A percentile compares a stretch with the other conserved stretches of the same genome.
Conservation (phyloP, 2,113 vertebrate genomes). For the Salvelinus fontinalis region DNA sequence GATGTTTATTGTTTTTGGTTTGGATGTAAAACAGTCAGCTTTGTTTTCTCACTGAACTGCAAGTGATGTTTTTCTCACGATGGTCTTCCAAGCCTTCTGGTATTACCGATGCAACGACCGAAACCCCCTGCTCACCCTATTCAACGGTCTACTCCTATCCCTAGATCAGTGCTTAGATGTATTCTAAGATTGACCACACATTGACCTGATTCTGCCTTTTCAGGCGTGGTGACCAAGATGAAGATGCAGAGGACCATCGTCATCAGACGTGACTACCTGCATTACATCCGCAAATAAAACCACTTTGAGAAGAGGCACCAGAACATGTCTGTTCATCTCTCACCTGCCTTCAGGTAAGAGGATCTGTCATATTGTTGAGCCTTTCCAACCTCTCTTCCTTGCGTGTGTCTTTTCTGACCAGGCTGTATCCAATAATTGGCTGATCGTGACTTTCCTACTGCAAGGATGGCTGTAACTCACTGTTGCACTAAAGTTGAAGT, state of each 20-base stretch:
- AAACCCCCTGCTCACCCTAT: too few species aligned
- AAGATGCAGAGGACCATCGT: slow-evolving; percentile 99
- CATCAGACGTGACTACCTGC: slow-evolving; percentile 94
- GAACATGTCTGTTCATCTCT: slow-evolving; percentile 96
- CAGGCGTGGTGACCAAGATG: slow-evolving; percentile 98
- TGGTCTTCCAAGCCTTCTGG: slow-evolving; percentile 84
- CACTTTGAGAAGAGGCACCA: slow-evolving; percentile 98
- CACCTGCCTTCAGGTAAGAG: slow-evolving; percentile 89
- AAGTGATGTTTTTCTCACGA: slow-evolving; percentile 87
- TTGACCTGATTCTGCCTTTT: neutral
- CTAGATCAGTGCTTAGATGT: neutral
- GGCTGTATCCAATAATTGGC: too few species aligned
- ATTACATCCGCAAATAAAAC: slow-evolving; percentile 99
- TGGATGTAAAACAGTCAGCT: neutral
- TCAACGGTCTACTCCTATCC: neutral
- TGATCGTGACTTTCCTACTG: too few species aligned
- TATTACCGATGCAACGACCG: slow-evolving; percentile 75
- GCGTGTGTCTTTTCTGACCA: too few species aligned
- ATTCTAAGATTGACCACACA: neutral
- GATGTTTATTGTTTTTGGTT: neutral
- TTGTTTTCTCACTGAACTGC: slow-evolving; percentile 41
- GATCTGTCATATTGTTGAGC: neutral
- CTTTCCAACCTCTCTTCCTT: neutral
- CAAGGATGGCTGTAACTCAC: too few species aligned
- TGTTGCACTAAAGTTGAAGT: neutral